A percentile compares a stretch with the other conserved stretches of the same genome.
Evolutionary conservation across 2,797 vertebrate species (phyloP).

Genomic region (Naso thynnoides): DNA sequence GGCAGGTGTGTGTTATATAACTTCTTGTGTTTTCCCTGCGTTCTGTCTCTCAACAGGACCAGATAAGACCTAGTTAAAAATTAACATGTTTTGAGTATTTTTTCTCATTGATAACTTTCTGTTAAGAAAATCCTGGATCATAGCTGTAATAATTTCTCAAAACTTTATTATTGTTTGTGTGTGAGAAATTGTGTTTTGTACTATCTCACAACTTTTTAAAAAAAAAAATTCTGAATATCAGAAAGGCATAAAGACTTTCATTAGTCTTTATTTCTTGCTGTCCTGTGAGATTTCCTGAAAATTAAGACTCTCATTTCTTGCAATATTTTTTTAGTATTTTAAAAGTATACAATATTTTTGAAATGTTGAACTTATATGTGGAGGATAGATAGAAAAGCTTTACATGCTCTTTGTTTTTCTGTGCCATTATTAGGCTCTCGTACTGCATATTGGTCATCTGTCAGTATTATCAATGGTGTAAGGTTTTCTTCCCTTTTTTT

Average conservation of each 20-base stretch:
- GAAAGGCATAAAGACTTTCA: not conserved
- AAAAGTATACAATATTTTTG: not conserved
- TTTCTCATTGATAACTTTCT: constrained; percentile 16
- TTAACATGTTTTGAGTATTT: constrained; percentile 52
- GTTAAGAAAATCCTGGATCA: not conserved
- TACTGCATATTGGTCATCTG: not conserved
- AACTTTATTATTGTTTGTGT: not conserved
- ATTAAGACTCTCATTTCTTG: not conserved
- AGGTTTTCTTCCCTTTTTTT: too few relatives aligned
- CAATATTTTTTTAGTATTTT: not conserved
- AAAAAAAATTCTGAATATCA: not conserved
- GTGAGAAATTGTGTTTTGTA: not conserved
- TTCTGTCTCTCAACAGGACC: constrained; percentile 44
- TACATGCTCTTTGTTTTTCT: not conserved
- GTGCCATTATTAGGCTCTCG: not conserved
- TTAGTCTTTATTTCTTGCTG: not conserved
- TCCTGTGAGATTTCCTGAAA: not conserved
- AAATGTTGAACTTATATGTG: not conserved
- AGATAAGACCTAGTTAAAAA: constrained; percentile 70
- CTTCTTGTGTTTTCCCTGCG: constrained; percentile 45
- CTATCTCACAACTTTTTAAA: not conserved
- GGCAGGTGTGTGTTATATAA: constrained; percentile 72
- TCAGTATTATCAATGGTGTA: not conserved
- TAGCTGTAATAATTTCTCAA: constrained; percentile 3
- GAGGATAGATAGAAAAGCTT: not conserved